A percentile compares a stretch with the other conserved stretches of the same genome.
Evolutionary conservation across 2,888 invertebrate species (phyloP).

Genomic region (Xanthia icteritia): DNA sequence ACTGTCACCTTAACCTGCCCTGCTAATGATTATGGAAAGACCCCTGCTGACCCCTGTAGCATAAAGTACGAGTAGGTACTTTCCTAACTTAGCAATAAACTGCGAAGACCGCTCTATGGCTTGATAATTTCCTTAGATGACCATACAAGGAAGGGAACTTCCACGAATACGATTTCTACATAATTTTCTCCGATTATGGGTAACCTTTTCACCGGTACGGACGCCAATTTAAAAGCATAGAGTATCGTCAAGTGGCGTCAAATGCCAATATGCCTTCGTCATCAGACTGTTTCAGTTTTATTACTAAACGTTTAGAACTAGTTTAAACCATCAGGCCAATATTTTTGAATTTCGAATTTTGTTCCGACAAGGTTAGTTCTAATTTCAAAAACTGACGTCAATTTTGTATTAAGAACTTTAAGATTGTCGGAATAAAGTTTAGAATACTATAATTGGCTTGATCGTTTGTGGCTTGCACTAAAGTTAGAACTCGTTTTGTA

Average conservation of each 20-base stretch:
- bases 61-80: background rate
- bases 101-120: background rate
- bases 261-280: background rate
- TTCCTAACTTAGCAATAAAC: background rate
- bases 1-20: background rate
- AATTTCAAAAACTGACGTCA: background rate
- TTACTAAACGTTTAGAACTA: background rate
- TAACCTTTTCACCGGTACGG: conserved; percentile 19
- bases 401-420: background rate
- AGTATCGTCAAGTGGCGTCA: background rate
- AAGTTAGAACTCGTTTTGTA: background rate
- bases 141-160: background rate
- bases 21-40: background rate
- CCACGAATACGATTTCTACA: conserved; percentile 22
- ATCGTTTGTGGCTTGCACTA: background rate
- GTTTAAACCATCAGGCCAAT: background rate
- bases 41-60: background rate
- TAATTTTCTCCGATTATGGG: conserved; percentile 4
- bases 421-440: background rate
- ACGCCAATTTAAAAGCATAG: background rate
- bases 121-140: background rate
- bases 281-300: background rate
- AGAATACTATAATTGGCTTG: background rate
- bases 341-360: conserved; percentile 5
- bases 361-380: background rate